A percentile compares a stretch with the other conserved stretches of the same genome.
These are phyloP conservation scores for Ceraclea dissimilis DNA, from an alignment of 2,888 invertebrate species.

Conservation along the genomic window DNA sequence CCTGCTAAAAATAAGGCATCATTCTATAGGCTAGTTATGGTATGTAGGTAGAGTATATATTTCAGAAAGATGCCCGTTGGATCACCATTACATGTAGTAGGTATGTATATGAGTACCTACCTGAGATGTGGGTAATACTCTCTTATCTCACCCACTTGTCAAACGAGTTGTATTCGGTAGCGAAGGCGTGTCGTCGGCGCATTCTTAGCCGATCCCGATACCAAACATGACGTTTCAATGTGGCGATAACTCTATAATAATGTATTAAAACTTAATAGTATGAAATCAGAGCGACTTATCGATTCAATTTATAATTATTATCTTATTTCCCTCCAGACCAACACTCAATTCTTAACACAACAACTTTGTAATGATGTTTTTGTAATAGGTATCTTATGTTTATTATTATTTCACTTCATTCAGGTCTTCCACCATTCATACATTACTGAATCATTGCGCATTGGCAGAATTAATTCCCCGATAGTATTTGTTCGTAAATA, in stretches of 20 bases:
- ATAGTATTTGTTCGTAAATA: too few relatives aligned
- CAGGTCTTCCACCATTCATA: too few relatives aligned
- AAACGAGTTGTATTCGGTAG: slow-evolving; percentile 2
- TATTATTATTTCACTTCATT: too few relatives aligned
- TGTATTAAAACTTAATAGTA: not conserved
- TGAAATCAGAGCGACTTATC: not conserved
- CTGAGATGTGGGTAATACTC: not conserved
- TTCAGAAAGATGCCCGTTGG: not conserved
- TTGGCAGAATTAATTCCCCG: too few relatives aligned
- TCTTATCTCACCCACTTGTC: slow-evolving; percentile 2
- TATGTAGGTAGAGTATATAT: not conserved
- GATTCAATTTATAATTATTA: slow-evolving; percentile 2
- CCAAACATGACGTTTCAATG: slow-evolving; percentile 1
- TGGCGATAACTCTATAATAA: not conserved
- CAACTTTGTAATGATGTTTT: too few relatives aligned
- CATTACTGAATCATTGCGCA: too few relatives aligned
- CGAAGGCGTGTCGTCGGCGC: slow-evolving; percentile 2
- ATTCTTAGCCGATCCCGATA: not conserved
- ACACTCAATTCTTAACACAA: not conserved
- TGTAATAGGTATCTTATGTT: too few relatives aligned
- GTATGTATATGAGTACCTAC: not conserved
- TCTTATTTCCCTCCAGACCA: not conserved
- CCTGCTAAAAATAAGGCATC: too few relatives aligned
- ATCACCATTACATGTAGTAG: not conserved
- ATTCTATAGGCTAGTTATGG: too few relatives aligned